Evolutionary conservation across 1,140 invertebrate species (phyloP).

Genomic region (Brachionus manjavacas): DNA sequence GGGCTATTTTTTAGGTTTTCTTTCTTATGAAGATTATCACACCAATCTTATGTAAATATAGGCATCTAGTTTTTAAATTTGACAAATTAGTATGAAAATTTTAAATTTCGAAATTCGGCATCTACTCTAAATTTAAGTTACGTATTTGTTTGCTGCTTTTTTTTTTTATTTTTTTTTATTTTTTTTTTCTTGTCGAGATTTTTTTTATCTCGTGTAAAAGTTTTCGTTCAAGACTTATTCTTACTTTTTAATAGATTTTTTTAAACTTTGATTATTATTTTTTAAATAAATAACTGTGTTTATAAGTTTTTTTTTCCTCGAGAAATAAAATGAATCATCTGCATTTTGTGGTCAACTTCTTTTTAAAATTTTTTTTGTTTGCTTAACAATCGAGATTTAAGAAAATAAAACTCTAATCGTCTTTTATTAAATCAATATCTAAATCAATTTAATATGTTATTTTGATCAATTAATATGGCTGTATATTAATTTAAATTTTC

Average conservation of each 20-base stretch:
- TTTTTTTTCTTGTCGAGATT: background rate
- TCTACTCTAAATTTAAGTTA: background rate
- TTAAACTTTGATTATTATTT: background rate
- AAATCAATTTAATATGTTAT: no score
- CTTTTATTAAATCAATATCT: no score
- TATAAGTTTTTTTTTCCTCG: background rate
- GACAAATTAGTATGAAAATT: background rate
- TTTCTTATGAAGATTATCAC: background rate
- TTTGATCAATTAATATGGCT: no score
- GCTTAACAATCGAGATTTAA: no score
- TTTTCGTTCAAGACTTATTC: background rate
- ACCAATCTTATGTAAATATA: background rate
- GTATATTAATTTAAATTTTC: no score
- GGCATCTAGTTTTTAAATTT: background rate
- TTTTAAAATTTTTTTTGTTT: background rate
- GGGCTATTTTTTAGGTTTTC: background rate
- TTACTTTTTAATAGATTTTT: background rate
- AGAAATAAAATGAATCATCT: background rate
- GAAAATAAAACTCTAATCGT: no score
- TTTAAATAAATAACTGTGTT: background rate
- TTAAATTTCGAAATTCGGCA: background rate
- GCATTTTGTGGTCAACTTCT: background rate
- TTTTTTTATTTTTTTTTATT: background rate
- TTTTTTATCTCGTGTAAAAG: background rate
- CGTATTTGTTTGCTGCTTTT: background rate